Evolutionary conservation across 1,140 invertebrate species (phyloP).

Genomic region (Diuraphis noxia): DNA sequence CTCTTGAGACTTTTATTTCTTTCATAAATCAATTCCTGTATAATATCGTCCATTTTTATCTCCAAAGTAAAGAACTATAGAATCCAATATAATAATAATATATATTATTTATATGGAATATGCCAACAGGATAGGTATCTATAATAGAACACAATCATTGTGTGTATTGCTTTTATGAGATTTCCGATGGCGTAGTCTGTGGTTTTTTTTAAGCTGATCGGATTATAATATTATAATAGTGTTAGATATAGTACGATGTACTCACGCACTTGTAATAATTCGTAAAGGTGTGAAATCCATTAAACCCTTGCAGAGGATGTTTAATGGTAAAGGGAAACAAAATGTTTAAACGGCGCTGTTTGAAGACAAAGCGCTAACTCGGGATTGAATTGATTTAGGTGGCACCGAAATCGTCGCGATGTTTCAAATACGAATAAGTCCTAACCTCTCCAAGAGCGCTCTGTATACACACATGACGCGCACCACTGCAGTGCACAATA

Average conservation of each 20-base stretch:
- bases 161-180: background rate
- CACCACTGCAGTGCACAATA: background rate
- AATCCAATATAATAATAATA: background rate
- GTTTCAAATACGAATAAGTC: background rate
- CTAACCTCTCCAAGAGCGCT: background rate
- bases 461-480: background rate
- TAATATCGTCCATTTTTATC: background rate
- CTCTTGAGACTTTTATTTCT: background rate
- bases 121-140: background rate
- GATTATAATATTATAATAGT: background rate
- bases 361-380: background rate
- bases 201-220: background rate
- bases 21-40: background rate
- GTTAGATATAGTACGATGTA: background rate
- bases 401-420: no score
- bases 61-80: background rate
- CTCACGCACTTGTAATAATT: background rate
- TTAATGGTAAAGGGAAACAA: background rate
- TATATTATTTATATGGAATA: background rate
- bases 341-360: background rate
- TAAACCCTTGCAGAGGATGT: background rate
- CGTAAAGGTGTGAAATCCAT: background rate
- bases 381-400: background rate
- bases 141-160: background rate
- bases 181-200: background rate